Conservation (phyloP, 1,140 invertebrate genomes). For the Stenopsyche tienmushanensis region DNA sequence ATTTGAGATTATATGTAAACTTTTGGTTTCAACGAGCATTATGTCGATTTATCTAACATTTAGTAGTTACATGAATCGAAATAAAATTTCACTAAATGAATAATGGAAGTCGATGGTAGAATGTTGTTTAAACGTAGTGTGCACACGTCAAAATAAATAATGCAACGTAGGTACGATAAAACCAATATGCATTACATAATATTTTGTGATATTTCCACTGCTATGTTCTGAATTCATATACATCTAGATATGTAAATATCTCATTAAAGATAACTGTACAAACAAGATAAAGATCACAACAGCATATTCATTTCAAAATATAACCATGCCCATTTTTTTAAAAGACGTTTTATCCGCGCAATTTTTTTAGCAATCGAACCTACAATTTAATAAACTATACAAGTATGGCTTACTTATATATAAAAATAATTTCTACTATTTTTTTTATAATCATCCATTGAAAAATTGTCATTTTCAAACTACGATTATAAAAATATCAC, state of each 20-base stretch:
- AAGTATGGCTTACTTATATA: slow-evolving; percentile 39
- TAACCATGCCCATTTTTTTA: background rate
- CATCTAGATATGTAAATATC: slow-evolving; percentile 38
- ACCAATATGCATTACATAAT: slow-evolving; percentile 9
- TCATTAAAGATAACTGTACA: slow-evolving; percentile 36
- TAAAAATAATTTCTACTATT: slow-evolving; percentile 41
- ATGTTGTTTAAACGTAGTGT: background rate
- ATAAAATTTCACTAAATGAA: slow-evolving; percentile 1
- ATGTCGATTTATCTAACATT: background rate
- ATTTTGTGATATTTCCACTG: slow-evolving; percentile 39
- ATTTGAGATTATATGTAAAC: background rate
- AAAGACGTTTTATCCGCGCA: background rate
- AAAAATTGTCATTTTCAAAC: slow-evolving; percentile 38
- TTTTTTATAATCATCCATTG: slow-evolving; percentile 39
- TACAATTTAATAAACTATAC: slow-evolving; percentile 29
- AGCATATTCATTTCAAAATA: slow-evolving; percentile 4
- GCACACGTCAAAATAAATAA: slow-evolving; percentile 23
- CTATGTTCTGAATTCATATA: slow-evolving; percentile 32
- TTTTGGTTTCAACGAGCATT: background rate
- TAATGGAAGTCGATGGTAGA: background rate
- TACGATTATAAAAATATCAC: slow-evolving; percentile 43
- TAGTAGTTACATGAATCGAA: background rate
- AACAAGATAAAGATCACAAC: slow-evolving; percentile 34
- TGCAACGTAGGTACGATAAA: slow-evolving; percentile 31
- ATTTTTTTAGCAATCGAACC: slow-evolving; percentile 4